phyloP scores from a whole-genome alignment of 2,888 invertebrate genomes.

The Nemotelus nigrinus region DNA sequence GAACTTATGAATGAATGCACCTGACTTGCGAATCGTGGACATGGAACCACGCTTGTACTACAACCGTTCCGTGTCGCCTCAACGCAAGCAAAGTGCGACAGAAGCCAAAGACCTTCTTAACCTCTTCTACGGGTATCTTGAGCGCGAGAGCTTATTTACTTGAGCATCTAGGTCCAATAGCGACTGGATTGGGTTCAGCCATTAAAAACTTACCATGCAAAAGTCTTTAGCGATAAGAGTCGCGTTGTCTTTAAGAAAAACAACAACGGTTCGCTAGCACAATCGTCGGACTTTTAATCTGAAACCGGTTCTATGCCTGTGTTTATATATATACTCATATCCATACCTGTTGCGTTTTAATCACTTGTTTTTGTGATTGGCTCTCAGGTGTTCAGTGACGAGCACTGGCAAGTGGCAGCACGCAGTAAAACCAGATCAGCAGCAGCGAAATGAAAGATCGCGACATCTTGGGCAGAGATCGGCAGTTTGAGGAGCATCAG shows the following conservation, averaged over 20 bases:
- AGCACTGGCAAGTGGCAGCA: constrained; percentile 4
- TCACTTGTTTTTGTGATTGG: constrained; percentile 3
- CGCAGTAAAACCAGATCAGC: constrained; percentile 27
- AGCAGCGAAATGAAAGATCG: neutral
- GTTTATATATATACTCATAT: neutral
- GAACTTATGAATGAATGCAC: constrained; percentile 43
- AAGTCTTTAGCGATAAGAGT: constrained; percentile 8
- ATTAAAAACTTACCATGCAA: constrained; percentile 25
- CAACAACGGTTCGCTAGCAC: constrained; percentile 6
- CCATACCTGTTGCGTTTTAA: constrained; percentile 14
- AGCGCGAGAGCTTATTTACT: neutral
- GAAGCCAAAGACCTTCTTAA: constrained; percentile 19
- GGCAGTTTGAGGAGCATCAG: neutral
- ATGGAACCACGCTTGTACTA: neutral
- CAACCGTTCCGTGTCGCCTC: neutral
- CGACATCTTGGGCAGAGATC: neutral
- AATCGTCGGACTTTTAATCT: neutral
- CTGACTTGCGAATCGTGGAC: constrained; percentile 20
- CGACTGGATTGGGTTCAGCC: neutral
- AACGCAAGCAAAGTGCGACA: neutral
- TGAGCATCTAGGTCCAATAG: neutral
- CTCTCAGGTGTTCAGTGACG: constrained; percentile 29
- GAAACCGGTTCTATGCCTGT: constrained; percentile 7
- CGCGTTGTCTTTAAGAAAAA: constrained; percentile 15
- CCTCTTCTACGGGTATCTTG: constrained; percentile 8